Evolutionary conservation across 2,888 invertebrate genomes (phyloP).

Genomic region (Lasioglossum lativentre): DNA sequence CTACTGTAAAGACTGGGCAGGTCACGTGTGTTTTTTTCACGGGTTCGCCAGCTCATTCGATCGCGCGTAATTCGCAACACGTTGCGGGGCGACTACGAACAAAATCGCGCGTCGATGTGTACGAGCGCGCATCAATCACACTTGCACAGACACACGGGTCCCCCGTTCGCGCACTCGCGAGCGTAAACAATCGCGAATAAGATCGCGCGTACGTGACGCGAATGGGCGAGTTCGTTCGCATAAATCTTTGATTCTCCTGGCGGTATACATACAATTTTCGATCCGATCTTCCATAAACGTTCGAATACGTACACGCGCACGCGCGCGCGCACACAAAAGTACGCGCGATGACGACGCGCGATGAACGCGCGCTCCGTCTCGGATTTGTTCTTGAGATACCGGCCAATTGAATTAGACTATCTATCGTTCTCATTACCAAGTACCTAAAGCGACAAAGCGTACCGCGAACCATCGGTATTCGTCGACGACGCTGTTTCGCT

Average conservation of each 20-base stretch:
- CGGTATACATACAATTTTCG: conserved; percentile 35
- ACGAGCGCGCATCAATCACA: conserved; percentile 45
- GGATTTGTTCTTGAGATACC: conserved; percentile 73
- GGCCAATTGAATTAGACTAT: conserved; percentile 75
- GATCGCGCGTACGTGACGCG: conserved; percentile 15
- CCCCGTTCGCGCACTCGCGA: conserved; percentile 12
- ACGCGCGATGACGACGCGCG: conserved; percentile 24
- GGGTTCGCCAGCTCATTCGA: conserved; percentile 32
- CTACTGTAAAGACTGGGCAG: conserved; percentile 57
- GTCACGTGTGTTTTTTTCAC: conserved; percentile 20
- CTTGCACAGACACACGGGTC: conserved; percentile 3
- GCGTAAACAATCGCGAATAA: neutral
- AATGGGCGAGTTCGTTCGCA: conserved; percentile 39
- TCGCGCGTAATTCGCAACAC: conserved; percentile 56
- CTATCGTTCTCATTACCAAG: conserved; percentile 77
- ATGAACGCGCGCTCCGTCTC: conserved; percentile 72
- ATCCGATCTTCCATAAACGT: conserved; percentile 32
- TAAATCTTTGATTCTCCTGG: conserved; percentile 29
- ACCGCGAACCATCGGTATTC: conserved; percentile 41
- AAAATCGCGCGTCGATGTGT: conserved; percentile 55
- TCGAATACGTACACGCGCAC: neutral
- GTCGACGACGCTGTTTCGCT: neutral
- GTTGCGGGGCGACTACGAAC: conserved; percentile 52
- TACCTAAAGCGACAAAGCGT: conserved; percentile 71
- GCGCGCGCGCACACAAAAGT: neutral